Evolutionary conservation across 2,888 invertebrate species (phyloP), one percentile per base, ranked within the genome.

Genomic region (Noctua fimbriata): DNA sequence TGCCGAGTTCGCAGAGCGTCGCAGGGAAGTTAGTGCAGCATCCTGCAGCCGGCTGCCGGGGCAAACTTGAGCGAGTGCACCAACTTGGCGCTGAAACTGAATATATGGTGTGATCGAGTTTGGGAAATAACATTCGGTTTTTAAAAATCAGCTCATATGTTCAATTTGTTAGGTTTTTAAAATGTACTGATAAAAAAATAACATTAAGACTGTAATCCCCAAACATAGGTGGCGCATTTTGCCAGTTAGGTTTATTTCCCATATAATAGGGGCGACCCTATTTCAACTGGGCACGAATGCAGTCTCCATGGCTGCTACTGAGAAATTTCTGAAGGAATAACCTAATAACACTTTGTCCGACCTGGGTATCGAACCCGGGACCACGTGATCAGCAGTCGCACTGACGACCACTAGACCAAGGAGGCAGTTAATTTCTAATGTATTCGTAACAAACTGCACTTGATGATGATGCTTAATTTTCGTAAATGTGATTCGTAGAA

Each of bases 71-170:
- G 78, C 52, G 32, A 44, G 63, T 3, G 32, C 63, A 36, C 24
- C 0, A 55, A 81, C 44, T 63, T 55, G 36, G 3, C n/a, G 65
- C 52, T 36, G n/a, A 10, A n/a, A 55, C 67, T 65, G 28, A 9
- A 81, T 71, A n/a, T 36, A 55, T 47, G 55, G 10, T 41, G 28
- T 41, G 18, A 81, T 32, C 49, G 1, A 66, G 28, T 32, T 81
- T 32, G 32, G 21, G 21, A 14, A 49, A 60, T 32, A 72, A 47
- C 55, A 18, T 14, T 32, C 52, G 10, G 79, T 18, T 47, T 36
- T 10, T 21, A 65, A 21, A 12, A 65, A 65, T 65, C 36, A 21
- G 65, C 21, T 21, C 5, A 10, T 36, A 65, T 21, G 4, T 21
- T 21, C 10, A 21, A 36, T 36, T 21, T 3, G 10, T 36, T 6